Evolutionary conservation across 2,113 vertebrate species (phyloP).

Genomic region (Paedocypris sp.): DNA sequence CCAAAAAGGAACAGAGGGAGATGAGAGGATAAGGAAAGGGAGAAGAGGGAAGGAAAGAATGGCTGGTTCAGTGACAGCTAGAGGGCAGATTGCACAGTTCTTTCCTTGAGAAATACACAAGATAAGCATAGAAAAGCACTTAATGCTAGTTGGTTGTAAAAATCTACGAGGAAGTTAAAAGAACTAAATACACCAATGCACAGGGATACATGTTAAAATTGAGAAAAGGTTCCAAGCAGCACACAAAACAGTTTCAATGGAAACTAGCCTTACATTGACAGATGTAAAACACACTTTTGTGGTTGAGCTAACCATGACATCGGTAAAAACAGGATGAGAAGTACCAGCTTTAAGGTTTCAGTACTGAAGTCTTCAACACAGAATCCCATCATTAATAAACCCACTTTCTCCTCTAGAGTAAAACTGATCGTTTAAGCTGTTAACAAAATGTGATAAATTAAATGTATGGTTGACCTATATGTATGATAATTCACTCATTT

Average conservation of each 20-base stretch:
- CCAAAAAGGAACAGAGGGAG: not conserved
- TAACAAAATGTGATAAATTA: no score
- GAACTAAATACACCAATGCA: constrained; percentile 1
- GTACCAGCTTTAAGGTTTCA: no score
- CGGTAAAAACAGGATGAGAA: no score
- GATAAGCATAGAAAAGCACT: constrained; percentile 2
- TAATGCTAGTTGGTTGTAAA: constrained; percentile 9
- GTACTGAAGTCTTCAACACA: no score
- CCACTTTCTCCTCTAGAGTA: no score
- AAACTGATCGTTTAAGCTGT: no score
- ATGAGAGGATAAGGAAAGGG: constrained; percentile 11
- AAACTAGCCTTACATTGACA: not conserved
- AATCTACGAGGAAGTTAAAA: not conserved
- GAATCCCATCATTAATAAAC: no score
- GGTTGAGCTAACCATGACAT: no score
- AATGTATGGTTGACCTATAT: no score
- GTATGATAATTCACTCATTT: no score
- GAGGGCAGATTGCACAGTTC: not conserved
- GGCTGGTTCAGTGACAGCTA: constrained; percentile 22
- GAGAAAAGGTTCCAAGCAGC: not conserved
- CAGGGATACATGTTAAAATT: not conserved
- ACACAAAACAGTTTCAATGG: not conserved
- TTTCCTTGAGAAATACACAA: constrained; percentile 7
- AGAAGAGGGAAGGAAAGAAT: constrained; percentile 21
- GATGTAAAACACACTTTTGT: not conserved